Evolutionary conservation across 2,797 vertebrate genomes (phyloP).

Genomic region (Typhlichthys subterraneus): DNA sequence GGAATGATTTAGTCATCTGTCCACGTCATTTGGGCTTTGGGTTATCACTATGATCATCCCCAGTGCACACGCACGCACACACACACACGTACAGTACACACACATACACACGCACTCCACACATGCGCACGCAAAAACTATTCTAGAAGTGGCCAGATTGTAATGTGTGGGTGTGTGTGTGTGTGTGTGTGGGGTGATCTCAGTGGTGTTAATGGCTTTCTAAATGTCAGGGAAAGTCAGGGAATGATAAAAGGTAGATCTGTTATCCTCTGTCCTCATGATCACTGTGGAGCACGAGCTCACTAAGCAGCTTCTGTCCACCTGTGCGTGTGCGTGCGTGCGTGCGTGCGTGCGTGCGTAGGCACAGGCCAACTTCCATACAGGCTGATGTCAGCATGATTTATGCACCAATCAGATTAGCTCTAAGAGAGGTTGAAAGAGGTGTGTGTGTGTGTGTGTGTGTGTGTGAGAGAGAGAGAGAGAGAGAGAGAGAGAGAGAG

Average conservation of each 20-base stretch:
- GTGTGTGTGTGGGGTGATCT: slow-evolving; percentile 65
- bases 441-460: background rate
- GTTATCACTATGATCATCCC: slow-evolving; percentile 64
- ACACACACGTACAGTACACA: slow-evolving; percentile 9
- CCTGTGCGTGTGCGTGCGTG: slow-evolving; percentile 20
- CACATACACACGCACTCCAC: background rate
- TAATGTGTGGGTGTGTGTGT: slow-evolving; percentile 11
- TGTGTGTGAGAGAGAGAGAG: slow-evolving; percentile 30
- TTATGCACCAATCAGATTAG: slow-evolving; percentile 78
- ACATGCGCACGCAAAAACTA: background rate
- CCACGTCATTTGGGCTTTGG: slow-evolving; percentile 65
- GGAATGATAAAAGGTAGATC: slow-evolving; percentile 84
- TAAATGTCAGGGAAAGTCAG: slow-evolving; percentile 87
- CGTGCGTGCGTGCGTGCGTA: slow-evolving; percentile 16
- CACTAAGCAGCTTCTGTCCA: slow-evolving; percentile 35
- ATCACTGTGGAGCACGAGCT: slow-evolving; percentile 61
- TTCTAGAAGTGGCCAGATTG: no score
- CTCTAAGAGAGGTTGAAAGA: slow-evolving; percentile 53
- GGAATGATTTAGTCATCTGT: slow-evolving; percentile 69
- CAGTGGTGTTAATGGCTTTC: slow-evolving; percentile 83
- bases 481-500: slow-evolving; percentile 13
- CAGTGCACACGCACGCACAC: slow-evolving; percentile 26
- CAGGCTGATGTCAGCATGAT: slow-evolving; percentile 77
- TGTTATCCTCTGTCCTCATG: slow-evolving; percentile 82
- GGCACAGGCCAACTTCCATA: slow-evolving; percentile 68